Evolutionary conservation across 1,140 invertebrate species (phyloP), one percentile per base, ranked within the genome.

Genomic region (Lamellibrachia luymesi): DNA sequence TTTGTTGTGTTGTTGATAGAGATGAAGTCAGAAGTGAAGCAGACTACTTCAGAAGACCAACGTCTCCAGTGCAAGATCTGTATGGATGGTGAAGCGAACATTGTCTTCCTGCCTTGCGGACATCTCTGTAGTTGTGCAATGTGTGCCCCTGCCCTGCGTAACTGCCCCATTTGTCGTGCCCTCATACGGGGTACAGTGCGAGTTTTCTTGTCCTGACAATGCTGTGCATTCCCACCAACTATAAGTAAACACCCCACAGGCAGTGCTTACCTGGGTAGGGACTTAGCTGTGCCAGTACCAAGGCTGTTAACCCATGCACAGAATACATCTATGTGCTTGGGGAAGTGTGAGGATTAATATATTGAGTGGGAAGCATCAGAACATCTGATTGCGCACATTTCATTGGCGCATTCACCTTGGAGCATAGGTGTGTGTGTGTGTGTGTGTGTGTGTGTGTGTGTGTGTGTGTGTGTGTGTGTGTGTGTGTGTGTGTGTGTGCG

Each of bases 101-200:
- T 98, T 92, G 98, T 98, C 80, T 98, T 99, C 96, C 96, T 99
- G 94, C 98, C 98, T 27, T 99, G 98, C 96, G 98, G 98, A 2
- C 98, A 99, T 97, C 96, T 99, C 94, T 97, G 98, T 51, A 97
- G 98, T 51, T 99, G 98, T 96, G 97, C 97, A 7, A 97, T 97
- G 89, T 99, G 98, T 97, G 98, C 98, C 2, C 97, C 97, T 2
- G 97, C 97, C 93, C 97, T 99, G 94, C 97, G 97, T 92, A 97
- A 97, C 17, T 99, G 98, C 96, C 98, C 98, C 50, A 97, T 99
- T 92, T 99, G 98, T 95, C 97, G 98, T 92, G 97, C 94, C 49
- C 93, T 94, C 10, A 95, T 96, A 51, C 93, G 93, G n/a, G 95
- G 95, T 52, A 95, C 95, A 25, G 95, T 96, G 6, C 93, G 93